Percentiles rank a stretch among this genome's conserved stretches.
phyloP scores from a whole-genome alignment of 2,888 invertebrate genomes.

The Lacanobia oleracea region DNA sequence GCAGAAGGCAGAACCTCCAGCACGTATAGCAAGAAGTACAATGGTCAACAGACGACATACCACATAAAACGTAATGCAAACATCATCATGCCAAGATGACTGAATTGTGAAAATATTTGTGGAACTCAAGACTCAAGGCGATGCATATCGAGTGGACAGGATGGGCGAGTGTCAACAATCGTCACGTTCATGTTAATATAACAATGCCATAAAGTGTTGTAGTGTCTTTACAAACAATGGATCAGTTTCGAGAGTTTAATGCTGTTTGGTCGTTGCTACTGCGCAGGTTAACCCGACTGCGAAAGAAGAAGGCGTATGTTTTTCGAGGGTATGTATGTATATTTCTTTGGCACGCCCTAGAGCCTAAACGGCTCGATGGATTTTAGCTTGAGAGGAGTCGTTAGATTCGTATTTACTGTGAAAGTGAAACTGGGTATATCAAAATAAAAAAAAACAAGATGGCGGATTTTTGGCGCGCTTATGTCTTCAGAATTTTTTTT shows the following conservation, averaged over 20 bases:
- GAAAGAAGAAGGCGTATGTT: too few species aligned
- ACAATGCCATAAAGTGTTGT: slow-evolving; percentile 22
- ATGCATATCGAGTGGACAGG: slow-evolving; percentile 28
- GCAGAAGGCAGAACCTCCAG: not conserved
- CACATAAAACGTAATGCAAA: slow-evolving; percentile 14
- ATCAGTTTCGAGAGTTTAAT: slow-evolving; percentile 13
- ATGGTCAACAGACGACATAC: slow-evolving; percentile 1
- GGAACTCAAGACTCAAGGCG: slow-evolving; percentile 18
- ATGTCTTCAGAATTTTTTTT: too few species aligned
- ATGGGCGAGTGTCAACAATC: slow-evolving; percentile 29
- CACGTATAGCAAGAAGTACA: slow-evolving; percentile 9
- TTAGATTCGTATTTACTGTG: too few species aligned
- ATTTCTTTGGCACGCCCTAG: too few species aligned
- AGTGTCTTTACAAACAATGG: slow-evolving; percentile 35
- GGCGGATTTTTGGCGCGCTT: too few species aligned
- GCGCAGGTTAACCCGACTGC: too few species aligned
- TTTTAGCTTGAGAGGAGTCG: too few species aligned
- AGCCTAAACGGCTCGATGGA: too few species aligned
- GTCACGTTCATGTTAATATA: slow-evolving; percentile 26
- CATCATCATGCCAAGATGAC: slow-evolving; percentile 13
- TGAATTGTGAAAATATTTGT: slow-evolving; percentile 35
- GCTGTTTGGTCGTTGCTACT: slow-evolving; percentile 14
- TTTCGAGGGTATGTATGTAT: too few species aligned
- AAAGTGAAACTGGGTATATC: too few species aligned
- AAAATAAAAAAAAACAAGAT: too few species aligned